Conservation (phyloP, 1,140 invertebrate genomes). For the Drosophila virilis region DNA sequence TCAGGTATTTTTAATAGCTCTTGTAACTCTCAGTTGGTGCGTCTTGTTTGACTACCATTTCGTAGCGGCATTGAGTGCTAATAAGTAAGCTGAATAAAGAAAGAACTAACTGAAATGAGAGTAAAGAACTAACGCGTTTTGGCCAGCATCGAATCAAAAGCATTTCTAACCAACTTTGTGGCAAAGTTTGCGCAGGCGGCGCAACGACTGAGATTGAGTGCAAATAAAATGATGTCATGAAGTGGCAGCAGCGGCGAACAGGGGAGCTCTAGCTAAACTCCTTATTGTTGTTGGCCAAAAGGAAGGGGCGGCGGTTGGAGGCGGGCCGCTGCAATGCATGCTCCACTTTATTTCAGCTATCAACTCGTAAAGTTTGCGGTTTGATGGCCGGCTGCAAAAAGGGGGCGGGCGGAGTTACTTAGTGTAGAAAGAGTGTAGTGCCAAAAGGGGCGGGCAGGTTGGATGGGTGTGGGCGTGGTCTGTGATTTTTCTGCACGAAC, state of each 20-base stretch:
- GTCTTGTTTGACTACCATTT: conserved; percentile 57
- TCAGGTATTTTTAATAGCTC: conserved; percentile 5
- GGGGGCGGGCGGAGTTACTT: conserved; percentile 28
- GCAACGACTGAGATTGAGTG: conserved; percentile 72
- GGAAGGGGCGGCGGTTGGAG: not conserved
- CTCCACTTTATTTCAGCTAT: conserved; percentile 80
- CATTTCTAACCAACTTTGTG: conserved; percentile 72
- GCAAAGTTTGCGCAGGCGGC: conserved; percentile 54
- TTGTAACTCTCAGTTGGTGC: not conserved
- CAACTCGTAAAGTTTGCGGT: conserved; percentile 79
- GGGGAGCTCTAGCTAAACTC: not conserved
- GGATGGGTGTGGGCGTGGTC: not conserved
- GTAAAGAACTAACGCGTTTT: conserved; percentile 50
- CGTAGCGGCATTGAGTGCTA: conserved; percentile 31
- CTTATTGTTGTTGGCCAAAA: not conserved
- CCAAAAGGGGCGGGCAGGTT: too few relatives aligned
- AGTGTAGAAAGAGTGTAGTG: not conserved
- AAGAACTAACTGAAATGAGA: conserved; percentile 33
- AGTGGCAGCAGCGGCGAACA: conserved; percentile 47
- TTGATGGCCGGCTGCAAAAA: conserved; percentile 60
- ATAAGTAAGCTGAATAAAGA: conserved; percentile 34
- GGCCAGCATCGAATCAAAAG: conserved; percentile 69
- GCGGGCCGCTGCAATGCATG: conserved; percentile 57
- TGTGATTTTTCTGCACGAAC: conserved; percentile 59
- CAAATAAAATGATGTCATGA: conserved; percentile 82